Percentiles rank a stretch among this genome's conserved stretches.
These are phyloP conservation scores for Typhlichthys eigenmanni DNA, from an alignment of 2,797 vertebrate genomes.

Conservation along the genomic window DNA sequence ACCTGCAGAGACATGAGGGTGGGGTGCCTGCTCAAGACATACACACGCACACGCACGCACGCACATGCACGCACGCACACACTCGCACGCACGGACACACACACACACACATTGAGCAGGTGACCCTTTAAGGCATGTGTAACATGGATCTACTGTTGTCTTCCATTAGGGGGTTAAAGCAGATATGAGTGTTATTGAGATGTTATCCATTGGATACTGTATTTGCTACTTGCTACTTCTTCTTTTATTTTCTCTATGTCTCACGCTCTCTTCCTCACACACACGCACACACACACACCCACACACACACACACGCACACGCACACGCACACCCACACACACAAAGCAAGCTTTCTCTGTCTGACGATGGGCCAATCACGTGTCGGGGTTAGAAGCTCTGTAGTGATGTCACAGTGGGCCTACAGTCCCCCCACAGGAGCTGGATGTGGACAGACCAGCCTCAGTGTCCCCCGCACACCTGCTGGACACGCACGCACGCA, in stretches of 20 bases:
- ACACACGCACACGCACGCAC: slow-evolving; percentile 3
- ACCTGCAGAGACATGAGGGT: slow-evolving; percentile 95
- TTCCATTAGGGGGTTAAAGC: too few species aligned
- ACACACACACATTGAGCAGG: neutral
- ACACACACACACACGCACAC: slow-evolving; percentile 20
- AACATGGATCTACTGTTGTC: too few species aligned
- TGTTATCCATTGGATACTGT: neutral
- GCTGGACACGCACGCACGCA: slow-evolving; percentile 27
- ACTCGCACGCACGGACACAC: slow-evolving; percentile 1
- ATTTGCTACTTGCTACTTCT: neutral
- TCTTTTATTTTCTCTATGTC: neutral
- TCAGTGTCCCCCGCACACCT: slow-evolving; percentile 62
- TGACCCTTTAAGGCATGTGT: neutral
- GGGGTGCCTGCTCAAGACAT: slow-evolving; percentile 13
- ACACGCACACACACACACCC: slow-evolving; percentile 22
- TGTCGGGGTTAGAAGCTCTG: slow-evolving; percentile 47
- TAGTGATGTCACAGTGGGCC: slow-evolving; percentile 64
- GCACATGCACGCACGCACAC: slow-evolving; percentile 2
- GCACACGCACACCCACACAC: slow-evolving; percentile 48
- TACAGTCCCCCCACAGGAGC: slow-evolving; percentile 45
- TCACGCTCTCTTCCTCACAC: neutral
- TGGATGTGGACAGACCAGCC: slow-evolving; percentile 49
- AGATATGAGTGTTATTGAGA: too few species aligned
- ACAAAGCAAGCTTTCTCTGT: slow-evolving; percentile 73
- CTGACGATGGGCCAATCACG: slow-evolving; percentile 50